Evolutionary conservation across 2,113 vertebrate genomes (phyloP), one percentile per base, ranked within the genome.

Genomic region (Hippopotamus amphibius): DNA sequence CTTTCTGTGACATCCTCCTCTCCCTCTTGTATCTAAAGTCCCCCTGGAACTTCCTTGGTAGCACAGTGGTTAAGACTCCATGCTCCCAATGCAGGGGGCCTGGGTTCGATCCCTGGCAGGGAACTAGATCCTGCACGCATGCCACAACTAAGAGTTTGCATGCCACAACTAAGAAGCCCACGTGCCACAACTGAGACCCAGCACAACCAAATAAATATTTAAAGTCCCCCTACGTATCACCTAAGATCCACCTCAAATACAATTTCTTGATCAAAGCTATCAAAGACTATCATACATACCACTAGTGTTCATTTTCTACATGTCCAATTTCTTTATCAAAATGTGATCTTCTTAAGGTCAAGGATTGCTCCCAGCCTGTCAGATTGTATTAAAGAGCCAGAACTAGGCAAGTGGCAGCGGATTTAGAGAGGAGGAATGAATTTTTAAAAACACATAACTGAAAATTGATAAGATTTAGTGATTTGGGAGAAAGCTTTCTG

Each of bases 221-320:
- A 68, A 55, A 72, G 5, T 93, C 89, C 37, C n/a, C 37, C 21
- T 81, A 28, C 37, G 80, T 16, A 82, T 66, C 53, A 81, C 79
- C n/a, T 55, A 77, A 93, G 55, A 61, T 17, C 50, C 7, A 89
- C 4, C 21, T 46, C 30, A 59, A 37, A 71, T 94, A 26, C 46
- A 80, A 66, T 43, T 94, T 96, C 69, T 83, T 59, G 53, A 48
- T 84, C 41, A 95, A 33, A 84, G n/a, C 43, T 92, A 17, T 81
- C 79, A 84, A 71, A 92, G 41, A 69, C 28, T 72, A 16, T 37
- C 57, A 50, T 17, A 43, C 37, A 43, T 41, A 72, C 24, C 15
- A 57, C 43, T 84, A 28, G 19, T 71, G 26, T 84, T 66, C 63
- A 77, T 74, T 72, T 72, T 94, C 71, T 88, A 33, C 57, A 81